Percentiles rank a stretch among this genome's conserved stretches.
These are phyloP conservation scores for Proisotoma minuta DNA, from an alignment of 2,888 invertebrate species.

Conservation along the genomic window DNA sequence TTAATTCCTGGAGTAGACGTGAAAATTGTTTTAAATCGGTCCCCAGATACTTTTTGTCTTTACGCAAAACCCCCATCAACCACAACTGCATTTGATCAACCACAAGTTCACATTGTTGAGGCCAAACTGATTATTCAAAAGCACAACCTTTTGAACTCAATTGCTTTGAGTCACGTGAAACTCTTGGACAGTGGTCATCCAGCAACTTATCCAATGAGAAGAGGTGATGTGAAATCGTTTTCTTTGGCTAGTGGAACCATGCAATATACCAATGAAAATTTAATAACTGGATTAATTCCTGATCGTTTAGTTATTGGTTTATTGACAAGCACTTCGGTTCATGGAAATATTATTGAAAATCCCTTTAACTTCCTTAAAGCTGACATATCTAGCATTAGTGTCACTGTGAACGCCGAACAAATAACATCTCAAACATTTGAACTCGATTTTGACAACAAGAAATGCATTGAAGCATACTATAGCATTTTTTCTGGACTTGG, in stretches of 20 bases:
- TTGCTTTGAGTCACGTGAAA: background rate
- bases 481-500: background rate
- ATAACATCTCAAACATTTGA: too few relatives aligned
- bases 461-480: too few relatives aligned
- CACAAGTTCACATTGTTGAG: background rate
- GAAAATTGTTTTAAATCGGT: background rate
- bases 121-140: background rate
- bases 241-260: background rate
- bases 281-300: background rate
- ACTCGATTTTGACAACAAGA: too few relatives aligned
- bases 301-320: background rate
- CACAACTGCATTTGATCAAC: background rate
- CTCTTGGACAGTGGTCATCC: background rate
- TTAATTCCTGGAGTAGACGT: background rate
- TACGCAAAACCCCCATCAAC: background rate
- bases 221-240: background rate
- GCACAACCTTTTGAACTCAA: background rate
- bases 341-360: too few relatives aligned
- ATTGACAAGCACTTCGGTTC: background rate
- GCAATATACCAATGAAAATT: background rate
- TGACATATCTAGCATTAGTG: background rate
- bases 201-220: conserved; percentile 1
- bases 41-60: too few relatives aligned
- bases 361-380: background rate
- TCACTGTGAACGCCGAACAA: too few relatives aligned